A percentile compares a stretch with the other conserved stretches of the same genome.
These are phyloP conservation scores for Turritopsis dohrnii DNA, from an alignment of 30 jellyfish, hydroid and myxozoan genomes.

Conservation along the genomic window DNA sequence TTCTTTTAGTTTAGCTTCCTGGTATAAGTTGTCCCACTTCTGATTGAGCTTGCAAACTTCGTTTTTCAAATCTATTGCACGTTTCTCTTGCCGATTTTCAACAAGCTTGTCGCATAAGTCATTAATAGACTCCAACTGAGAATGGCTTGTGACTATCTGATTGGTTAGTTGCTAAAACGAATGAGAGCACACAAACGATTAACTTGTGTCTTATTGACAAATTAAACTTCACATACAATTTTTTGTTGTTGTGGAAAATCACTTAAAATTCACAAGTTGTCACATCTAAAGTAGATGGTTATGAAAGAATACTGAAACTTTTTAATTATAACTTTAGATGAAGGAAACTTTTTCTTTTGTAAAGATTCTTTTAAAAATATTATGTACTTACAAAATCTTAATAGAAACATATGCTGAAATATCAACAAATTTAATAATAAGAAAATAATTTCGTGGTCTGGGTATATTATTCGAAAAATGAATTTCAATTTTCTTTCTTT, in stretches of 20 bases:
- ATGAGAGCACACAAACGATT: background rate
- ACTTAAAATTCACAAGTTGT: background rate
- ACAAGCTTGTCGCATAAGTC: background rate
- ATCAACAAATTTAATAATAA: background rate
- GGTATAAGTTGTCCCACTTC: constrained; percentile 70
- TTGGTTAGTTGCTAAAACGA: constrained; percentile 9
- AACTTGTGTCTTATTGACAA: background rate
- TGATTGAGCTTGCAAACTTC: constrained; percentile 49
- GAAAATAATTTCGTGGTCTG: background rate
- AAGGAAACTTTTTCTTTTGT: background rate
- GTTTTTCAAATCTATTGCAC: constrained; percentile 55
- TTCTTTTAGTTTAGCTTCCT: constrained; percentile 51
- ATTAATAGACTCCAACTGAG: background rate
- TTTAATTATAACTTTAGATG: no score
- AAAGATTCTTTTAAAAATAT: background rate
- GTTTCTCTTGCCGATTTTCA: constrained; percentile 39
- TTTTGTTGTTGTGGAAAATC: background rate
- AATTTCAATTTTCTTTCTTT: background rate
- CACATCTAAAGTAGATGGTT: background rate
- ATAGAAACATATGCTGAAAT: background rate
- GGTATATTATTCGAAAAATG: background rate
- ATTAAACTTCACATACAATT: background rate
- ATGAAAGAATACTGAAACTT: background rate
- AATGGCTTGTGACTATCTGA: constrained; percentile 6
- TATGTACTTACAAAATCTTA: background rate